Evolutionary conservation across 2,797 vertebrate genomes (phyloP), one percentile per base, ranked within the genome.

Genomic region (Neomorphus geoffroyi): DNA sequence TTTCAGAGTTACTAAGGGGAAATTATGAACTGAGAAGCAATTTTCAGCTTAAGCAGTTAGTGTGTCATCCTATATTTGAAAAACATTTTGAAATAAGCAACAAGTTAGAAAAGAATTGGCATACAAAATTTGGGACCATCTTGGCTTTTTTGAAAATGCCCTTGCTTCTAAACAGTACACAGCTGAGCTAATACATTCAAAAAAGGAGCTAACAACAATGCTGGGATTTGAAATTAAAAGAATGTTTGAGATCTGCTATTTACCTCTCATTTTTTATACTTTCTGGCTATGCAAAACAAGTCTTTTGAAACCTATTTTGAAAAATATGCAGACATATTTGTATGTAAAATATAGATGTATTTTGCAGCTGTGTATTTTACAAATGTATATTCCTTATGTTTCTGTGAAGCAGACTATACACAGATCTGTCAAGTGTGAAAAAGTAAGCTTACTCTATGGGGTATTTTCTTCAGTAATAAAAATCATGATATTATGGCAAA

Each of bases 21-120:
- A 80, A 91, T 77, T 35, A 51, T 60, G 51, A 92, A 84, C 46
- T 60, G 65, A 82, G 56, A 89, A 89, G 30, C 81, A 70, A 43
- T 93, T 93, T 94, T 86, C 87, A 86, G 56, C 69, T 87, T 80
- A 60, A 82, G 75, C 43, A 92, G 87, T 96, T 85, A 89, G 45
- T n/a, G 28, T 84, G n/a, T 79, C 58, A 79, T 84, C 56, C 56
- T 84, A 33, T 62, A 65, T 84, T 88, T 93, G 66, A 92, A 88
- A 85, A 95, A 33, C 48, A 69, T 64, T 89, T 80, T 65, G 74
- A 93, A 95, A 93, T 8, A 80, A 69, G 45, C 60, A 96, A 64
- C 26, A 41, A 74, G 67, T 81, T 48, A 75, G 30, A 70, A 82
- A 60, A 80, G 9, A 77, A 77, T 64, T 72, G n/a, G 5, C 32